These are phyloP conservation scores for Brachyopa scutellaris DNA, from an alignment of 2,888 invertebrate species.

Conservation along the genomic window DNA sequence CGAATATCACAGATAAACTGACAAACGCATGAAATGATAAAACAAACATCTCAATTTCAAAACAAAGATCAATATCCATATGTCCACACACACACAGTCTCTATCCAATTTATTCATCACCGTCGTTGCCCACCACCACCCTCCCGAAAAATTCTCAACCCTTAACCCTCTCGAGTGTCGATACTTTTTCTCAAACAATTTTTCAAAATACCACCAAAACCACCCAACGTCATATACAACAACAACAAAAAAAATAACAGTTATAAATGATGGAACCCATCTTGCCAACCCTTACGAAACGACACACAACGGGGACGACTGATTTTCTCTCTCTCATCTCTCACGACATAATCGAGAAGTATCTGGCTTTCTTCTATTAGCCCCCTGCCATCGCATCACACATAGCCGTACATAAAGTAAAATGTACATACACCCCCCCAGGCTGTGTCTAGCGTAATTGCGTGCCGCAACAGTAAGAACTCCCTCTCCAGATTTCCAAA, in stretches of 20 bases:
- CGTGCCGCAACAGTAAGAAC: conserved; percentile 35
- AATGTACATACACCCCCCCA: not conserved
- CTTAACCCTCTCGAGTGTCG: conserved; percentile 9
- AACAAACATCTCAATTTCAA: conserved; percentile 68
- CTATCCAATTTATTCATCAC: conserved; percentile 49
- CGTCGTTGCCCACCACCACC: not conserved
- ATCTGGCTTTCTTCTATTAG: not conserved
- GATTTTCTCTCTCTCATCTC: conserved; percentile 10
- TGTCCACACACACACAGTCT: conserved; percentile 64
- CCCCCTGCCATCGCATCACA: no score
- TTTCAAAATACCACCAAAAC: conserved; percentile 63
- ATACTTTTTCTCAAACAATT: conserved; percentile 55
- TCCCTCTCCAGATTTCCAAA: no score
- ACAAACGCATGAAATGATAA: no score
- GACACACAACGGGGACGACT: not conserved
- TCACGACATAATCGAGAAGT: conserved; percentile 41
- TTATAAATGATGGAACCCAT: conserved; percentile 62
- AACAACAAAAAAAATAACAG: conserved; percentile 48
- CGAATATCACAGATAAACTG: no score
- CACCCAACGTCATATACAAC: conserved; percentile 39
- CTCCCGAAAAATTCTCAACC: not conserved
- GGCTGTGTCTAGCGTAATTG: conserved; percentile 62
- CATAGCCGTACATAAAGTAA: not conserved
- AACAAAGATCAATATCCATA: conserved; percentile 72
- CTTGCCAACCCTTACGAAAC: conserved; percentile 40